These are phyloP conservation scores for Alaudala cheleensis DNA, from an alignment of 2,113 vertebrate species.

Conservation along the genomic window DNA sequence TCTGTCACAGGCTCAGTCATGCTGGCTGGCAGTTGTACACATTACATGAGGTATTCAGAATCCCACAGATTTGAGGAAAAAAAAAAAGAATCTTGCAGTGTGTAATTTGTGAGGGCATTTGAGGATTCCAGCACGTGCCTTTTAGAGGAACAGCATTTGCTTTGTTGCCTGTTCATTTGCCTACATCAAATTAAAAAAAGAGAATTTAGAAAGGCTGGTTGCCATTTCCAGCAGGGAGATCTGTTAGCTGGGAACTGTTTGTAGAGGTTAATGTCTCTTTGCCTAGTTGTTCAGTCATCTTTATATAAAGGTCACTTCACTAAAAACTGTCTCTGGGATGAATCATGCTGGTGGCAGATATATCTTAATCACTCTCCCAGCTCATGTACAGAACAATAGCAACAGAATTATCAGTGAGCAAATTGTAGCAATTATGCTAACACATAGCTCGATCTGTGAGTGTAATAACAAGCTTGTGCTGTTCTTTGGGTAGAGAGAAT, in stretches of 20 bases:
- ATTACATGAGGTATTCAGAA: neutral
- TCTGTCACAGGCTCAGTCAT: neutral
- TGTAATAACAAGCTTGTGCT: constrained; percentile 51
- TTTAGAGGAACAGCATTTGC: neutral
- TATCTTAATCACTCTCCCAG: constrained; percentile 45
- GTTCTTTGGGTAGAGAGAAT: neutral
- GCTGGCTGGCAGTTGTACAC: neutral
- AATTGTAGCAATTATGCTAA: constrained; percentile 71
- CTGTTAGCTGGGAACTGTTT: constrained; percentile 65
- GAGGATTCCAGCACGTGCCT: constrained; percentile 11
- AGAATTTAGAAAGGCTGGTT: neutral
- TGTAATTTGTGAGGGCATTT: neutral
- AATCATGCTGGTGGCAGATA: constrained; percentile 65
- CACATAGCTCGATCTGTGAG: constrained; percentile 37
- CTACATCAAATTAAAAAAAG: neutral
- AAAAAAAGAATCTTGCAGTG: neutral
- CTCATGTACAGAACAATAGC: constrained; percentile 59
- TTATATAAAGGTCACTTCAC: constrained; percentile 61
- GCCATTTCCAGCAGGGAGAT: constrained; percentile 44
- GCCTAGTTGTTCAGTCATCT: constrained; percentile 46
- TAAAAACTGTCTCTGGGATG: constrained; percentile 62
- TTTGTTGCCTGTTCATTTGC: constrained; percentile 17
- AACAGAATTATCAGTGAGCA: constrained; percentile 62
- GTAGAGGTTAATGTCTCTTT: constrained; percentile 66
- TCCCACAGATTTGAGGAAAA: neutral